phyloP scores from a whole-genome alignment of 2,888 invertebrate genomes.

The Epiblema foenella region DNA sequence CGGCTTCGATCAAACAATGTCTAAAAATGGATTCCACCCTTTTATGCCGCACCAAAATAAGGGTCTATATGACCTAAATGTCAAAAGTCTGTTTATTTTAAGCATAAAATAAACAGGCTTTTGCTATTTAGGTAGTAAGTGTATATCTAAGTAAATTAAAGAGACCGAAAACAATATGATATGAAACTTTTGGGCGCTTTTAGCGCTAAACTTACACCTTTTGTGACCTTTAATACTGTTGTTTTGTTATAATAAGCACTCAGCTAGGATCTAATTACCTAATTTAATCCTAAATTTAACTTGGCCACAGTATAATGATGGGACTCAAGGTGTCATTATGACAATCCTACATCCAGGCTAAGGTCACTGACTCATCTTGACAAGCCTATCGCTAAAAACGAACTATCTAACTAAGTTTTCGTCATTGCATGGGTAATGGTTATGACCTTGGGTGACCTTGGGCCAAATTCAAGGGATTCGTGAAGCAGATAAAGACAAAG shows the following conservation, averaged over 20 bases:
- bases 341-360: slow-evolving; percentile 23
- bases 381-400: slow-evolving; percentile 2
- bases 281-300: background rate
- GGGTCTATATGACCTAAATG: no score
- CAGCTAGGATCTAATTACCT: slow-evolving; percentile 4
- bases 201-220: background rate
- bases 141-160: no score
- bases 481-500: slow-evolving; percentile 19
- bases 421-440: slow-evolving; percentile 23
- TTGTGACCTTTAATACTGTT: background rate
- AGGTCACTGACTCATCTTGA: slow-evolving; percentile 36
- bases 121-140: no score
- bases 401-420: slow-evolving; percentile 11
- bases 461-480: slow-evolving; percentile 6
- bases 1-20: no score
- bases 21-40: no score
- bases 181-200: background rate
- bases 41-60: no score
- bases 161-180: background rate
- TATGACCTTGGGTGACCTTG: slow-evolving; percentile 32
- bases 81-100: no score
- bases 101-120: no score
- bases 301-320: background rate
- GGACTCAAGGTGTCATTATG: slow-evolving; percentile 12
- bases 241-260: slow-evolving; percentile 19